Conservation (phyloP, 2,888 invertebrate species). For the Melinopterus prodromus region DNA sequence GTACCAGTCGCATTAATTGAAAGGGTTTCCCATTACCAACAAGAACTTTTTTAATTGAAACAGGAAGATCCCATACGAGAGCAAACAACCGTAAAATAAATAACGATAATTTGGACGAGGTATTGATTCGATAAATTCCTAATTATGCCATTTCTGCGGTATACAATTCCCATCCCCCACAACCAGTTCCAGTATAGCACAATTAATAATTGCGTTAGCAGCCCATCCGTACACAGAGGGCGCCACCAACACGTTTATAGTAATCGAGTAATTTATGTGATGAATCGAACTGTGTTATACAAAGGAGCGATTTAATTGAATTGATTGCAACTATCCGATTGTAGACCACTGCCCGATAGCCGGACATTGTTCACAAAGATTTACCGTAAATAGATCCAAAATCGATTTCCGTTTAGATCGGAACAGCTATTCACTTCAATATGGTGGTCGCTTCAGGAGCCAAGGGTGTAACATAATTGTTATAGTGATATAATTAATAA, state of each 20-base stretch:
- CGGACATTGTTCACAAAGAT: slow-evolving; percentile 19
- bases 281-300: slow-evolving; percentile 21
- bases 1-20: no score
- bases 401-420: not conserved
- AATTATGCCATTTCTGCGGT: not conserved
- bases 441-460: no score
- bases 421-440: not conserved
- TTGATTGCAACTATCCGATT: slow-evolving; percentile 24
- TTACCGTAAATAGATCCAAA: slow-evolving; percentile 21
- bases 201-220: not conserved
- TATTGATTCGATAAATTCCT: slow-evolving; percentile 4
- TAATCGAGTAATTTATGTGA: slow-evolving; percentile 25
- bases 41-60: not conserved
- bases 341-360: slow-evolving; percentile 8
- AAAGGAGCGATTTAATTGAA: slow-evolving; percentile 25
- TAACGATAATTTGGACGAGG: not conserved
- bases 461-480: no score
- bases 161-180: not conserved
- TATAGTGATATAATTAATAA: no score
- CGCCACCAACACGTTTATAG: slow-evolving; percentile 14
- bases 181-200: not conserved
- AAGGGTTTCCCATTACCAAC: not conserved
- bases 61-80: not conserved
- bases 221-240: not conserved
- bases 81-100: not conserved